phyloP scores from a whole-genome alignment of 2,113 vertebrate genomes.

The Indicator maculatus region DNA sequence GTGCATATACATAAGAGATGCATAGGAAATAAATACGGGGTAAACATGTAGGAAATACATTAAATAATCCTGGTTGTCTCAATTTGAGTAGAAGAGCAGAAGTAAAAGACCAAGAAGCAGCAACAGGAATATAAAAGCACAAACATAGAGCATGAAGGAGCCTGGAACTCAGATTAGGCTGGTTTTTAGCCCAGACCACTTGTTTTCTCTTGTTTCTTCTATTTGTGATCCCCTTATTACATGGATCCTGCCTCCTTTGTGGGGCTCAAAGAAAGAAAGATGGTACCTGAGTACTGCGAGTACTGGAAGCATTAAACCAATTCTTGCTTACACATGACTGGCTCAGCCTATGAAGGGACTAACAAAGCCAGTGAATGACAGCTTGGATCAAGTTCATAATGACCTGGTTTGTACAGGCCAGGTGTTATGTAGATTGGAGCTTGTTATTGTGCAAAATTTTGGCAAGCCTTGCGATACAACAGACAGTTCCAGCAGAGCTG shows the following conservation, averaged over 20 bases:
- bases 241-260: not conserved
- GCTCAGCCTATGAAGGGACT: slow-evolving; percentile 61
- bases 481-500: slow-evolving; percentile 70
- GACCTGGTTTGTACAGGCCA: slow-evolving; percentile 80
- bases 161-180: not conserved
- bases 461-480: slow-evolving; percentile 69
- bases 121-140: not conserved
- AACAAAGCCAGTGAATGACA: slow-evolving; percentile 75
- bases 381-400: slow-evolving; percentile 80
- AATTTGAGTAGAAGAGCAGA: not conserved
- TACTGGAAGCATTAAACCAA: not conserved
- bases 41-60: not conserved
- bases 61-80: not conserved
- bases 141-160: not conserved
- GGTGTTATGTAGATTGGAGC: slow-evolving; percentile 81
- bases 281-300: not conserved
- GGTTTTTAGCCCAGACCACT: not conserved
- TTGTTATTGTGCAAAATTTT: slow-evolving; percentile 79
- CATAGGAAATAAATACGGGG: not conserved
- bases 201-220: not conserved
- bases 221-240: not conserved
- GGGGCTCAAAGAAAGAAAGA: not conserved
- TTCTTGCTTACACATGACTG: slow-evolving; percentile 20
- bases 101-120: not conserved
- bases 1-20: not conserved